phyloP scores from a whole-genome alignment of 2,113 vertebrate genomes.

The Hyaena hyaena region DNA sequence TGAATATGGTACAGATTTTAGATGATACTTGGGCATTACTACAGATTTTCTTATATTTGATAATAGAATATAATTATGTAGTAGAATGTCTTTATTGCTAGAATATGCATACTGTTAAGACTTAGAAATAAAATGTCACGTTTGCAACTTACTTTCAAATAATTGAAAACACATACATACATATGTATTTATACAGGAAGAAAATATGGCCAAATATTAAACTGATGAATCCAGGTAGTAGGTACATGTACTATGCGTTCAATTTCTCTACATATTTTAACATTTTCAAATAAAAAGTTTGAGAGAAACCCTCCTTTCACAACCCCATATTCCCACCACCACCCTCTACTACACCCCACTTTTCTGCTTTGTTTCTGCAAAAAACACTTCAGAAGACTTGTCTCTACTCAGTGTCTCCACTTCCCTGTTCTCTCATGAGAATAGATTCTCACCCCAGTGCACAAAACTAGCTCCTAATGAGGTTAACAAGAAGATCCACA shows the following conservation, averaged over 20 bases:
- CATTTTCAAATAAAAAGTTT: neutral
- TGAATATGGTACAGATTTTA: constrained; percentile 1
- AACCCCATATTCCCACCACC: neutral
- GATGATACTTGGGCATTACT: constrained; percentile 8
- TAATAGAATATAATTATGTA: neutral
- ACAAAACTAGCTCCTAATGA: neutral
- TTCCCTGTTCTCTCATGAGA: neutral
- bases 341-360: neutral
- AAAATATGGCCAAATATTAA: constrained; percentile 44
- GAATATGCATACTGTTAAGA: neutral
- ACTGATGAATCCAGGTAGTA: neutral
- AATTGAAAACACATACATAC: constrained; percentile 25
- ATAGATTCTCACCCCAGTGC: neutral
- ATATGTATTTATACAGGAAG: neutral
- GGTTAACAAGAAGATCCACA: neutral
- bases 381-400: neutral
- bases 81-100: constrained; percentile 8
- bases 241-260: neutral
- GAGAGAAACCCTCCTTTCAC: neutral
- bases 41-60: constrained; percentile 11
- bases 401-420: neutral
- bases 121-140: neutral
- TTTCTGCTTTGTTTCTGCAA: constrained; percentile 19
- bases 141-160: constrained; percentile 43
- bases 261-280: neutral